A percentile compares a stretch with the other conserved stretches of the same genome.
These are phyloP conservation scores for Esperia sulphurella DNA, from an alignment of 2,888 invertebrate species.

Conservation along the genomic window DNA sequence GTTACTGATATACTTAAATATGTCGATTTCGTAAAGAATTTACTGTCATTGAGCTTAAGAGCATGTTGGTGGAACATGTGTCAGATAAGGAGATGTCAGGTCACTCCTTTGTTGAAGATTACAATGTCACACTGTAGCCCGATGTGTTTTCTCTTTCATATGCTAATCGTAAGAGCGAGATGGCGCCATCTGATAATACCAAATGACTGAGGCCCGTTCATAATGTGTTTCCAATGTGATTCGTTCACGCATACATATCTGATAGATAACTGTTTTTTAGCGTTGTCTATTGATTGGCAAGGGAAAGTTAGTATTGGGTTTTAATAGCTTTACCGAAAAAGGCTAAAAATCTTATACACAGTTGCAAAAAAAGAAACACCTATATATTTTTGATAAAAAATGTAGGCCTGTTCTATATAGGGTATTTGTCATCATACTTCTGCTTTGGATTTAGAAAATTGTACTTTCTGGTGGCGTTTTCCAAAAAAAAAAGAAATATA, in stretches of 20 bases:
- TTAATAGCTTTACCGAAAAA: too few relatives aligned
- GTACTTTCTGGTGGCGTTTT: too few relatives aligned
- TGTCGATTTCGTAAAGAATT: neutral
- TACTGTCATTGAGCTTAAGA: neutral
- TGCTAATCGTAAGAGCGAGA: constrained; percentile 10
- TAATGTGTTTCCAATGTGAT: neutral
- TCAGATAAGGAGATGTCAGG: constrained; percentile 14
- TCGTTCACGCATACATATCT: neutral
- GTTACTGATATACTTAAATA: neutral
- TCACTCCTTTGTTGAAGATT: constrained; percentile 14
- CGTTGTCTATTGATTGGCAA: neutral
- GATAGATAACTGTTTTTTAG: neutral
- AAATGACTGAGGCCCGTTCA: constrained; percentile 1
- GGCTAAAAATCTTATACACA: too few relatives aligned
- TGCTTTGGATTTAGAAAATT: too few relatives aligned
- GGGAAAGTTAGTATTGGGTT: too few relatives aligned
- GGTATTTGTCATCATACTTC: too few relatives aligned
- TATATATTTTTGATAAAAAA: too few relatives aligned
- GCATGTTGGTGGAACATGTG: constrained; percentile 1
- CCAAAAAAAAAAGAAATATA: too few relatives aligned
- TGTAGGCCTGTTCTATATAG: too few relatives aligned
- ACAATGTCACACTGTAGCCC: constrained; percentile 12
- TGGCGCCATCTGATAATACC: constrained; percentile 7
- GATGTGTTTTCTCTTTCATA: constrained; percentile 10
- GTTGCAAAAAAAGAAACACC: too few relatives aligned